A percentile compares a stretch with the other conserved stretches of the same genome.
These are phyloP conservation scores for Protomyctophum bolini DNA, from an alignment of 2,113 vertebrate genomes.

Conservation along the genomic window DNA sequence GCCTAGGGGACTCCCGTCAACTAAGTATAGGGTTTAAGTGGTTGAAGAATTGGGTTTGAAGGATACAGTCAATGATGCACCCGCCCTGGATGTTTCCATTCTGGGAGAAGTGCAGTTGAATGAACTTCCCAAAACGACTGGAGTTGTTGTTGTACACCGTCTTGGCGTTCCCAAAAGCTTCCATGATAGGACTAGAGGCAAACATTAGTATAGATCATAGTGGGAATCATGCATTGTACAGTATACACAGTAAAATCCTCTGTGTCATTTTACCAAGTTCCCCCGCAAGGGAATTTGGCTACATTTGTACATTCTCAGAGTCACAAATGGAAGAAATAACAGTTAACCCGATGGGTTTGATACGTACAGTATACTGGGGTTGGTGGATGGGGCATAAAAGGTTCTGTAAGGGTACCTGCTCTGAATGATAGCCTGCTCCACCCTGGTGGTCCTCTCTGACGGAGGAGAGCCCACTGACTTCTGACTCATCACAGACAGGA, in stretches of 20 bases:
- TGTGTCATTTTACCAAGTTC: no score
- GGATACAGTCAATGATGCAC: constrained; percentile 92
- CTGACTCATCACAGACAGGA: constrained; percentile 91
- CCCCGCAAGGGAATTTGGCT: no score
- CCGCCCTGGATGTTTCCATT: constrained; percentile 91
- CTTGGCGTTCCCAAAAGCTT: constrained; percentile 92
- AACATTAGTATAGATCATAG: constrained; percentile 1
- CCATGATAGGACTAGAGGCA: constrained; percentile 87
- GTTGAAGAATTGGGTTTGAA: constrained; percentile 34
- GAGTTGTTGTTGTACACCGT: constrained; percentile 95
- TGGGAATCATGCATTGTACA: no score
- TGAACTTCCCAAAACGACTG: constrained; percentile 93
- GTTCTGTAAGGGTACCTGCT: constrained; percentile 81
- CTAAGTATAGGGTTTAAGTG: neutral
- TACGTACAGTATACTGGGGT: no score
- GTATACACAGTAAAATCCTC: no score
- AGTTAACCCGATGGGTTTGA: no score
- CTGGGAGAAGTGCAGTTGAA: constrained; percentile 91
- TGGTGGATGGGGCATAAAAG: neutral
- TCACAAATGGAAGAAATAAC: no score
- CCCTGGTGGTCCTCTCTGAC: constrained; percentile 81
- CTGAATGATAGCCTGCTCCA: constrained; percentile 90
- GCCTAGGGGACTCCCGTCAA: no score
- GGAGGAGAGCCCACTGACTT: constrained; percentile 75
- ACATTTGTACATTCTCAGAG: no score